Evolutionary conservation across 2,113 vertebrate genomes (phyloP).

Genomic region (Verasper variegatus): DNA sequence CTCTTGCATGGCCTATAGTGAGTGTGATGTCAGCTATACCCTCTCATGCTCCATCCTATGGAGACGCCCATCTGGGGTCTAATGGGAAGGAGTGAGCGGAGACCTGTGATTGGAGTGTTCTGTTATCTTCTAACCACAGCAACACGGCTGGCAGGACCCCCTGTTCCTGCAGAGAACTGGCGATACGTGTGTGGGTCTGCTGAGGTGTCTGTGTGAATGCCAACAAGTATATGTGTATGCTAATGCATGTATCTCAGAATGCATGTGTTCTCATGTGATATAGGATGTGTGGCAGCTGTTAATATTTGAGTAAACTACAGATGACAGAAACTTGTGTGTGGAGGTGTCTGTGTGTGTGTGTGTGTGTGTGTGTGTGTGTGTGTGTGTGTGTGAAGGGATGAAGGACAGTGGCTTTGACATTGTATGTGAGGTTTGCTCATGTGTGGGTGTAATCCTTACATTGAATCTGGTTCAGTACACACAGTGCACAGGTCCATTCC

Average conservation of each 20-base stretch:
- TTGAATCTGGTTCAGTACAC: conserved; percentile 1
- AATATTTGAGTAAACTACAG: conserved; percentile 26
- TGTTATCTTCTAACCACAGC: conserved; percentile 69
- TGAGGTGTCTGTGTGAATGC: conserved; percentile 28
- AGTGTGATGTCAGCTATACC: conserved; percentile 52
- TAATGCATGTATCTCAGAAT: conserved; percentile 17
- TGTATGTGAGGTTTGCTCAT: conserved; percentile 11
- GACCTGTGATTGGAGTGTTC: conserved; percentile 56
- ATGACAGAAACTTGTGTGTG: background rate
- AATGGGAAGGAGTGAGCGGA: conserved; percentile 47
- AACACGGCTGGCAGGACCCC: conserved; percentile 52
- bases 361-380: background rate
- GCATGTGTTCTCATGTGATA: background rate
- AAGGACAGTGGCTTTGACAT: conserved; percentile 14
- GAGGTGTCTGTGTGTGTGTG: background rate
- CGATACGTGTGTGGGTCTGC: conserved; percentile 21
- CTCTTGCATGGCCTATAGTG: conserved; percentile 39
- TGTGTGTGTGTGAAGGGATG: background rate
- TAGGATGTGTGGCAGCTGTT: background rate
- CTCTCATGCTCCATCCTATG: conserved; percentile 50
- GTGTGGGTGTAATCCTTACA: conserved; percentile 19
- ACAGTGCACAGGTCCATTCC: background rate
- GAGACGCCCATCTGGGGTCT: conserved; percentile 41
- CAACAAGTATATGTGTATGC: conserved; percentile 39
- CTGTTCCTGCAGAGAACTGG: conserved; percentile 35